Evolutionary conservation across 2,113 vertebrate genomes (phyloP), one percentile per base, ranked within the genome.

Genomic region (Passerina amoena): DNA sequence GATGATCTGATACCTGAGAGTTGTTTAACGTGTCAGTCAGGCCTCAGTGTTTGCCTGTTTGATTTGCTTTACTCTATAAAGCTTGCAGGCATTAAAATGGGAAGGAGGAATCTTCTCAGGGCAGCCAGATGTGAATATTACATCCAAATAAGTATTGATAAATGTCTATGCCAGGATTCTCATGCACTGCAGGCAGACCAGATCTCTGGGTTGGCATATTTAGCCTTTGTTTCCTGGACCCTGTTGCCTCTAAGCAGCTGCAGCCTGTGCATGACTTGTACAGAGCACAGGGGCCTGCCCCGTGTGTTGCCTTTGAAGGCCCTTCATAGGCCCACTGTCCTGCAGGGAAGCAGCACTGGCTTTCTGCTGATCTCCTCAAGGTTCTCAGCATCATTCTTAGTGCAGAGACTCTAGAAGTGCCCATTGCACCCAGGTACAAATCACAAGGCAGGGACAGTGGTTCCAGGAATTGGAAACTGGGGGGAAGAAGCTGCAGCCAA

Each of bases 291-390:
- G 24, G 19, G 1, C 16, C 68, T 79, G 63, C 23, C 59, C 38
- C 1, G 0, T 6, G 5, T 10, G 25, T 14, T 75, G 38, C 11
- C 42, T 38, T 63, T 73, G 60, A 53, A 72, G 27, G 48, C 18
- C 42, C 12, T 15, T 40, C 23, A 1, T 4, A 3, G 1, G 2
- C 22, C 9, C 33, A 9, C 19, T 16, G 24, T 48, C 33, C 22
- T 59, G 33, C 48, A 50, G 28, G 20, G 45, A 17, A 4, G 23
- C 56, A 88, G 66, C 27, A 23, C 14, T 24, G 48, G 16, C 35
- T 63, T 66, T 8, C 38, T 82, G 23, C 56, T 76, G 33, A 54
- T 76, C 35, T 47, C 1, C 20, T 82, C 16, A n/a, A 17, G 25
- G 28, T 4, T 68, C 33, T 79, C 61, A 11, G 14, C 8, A 9